Base-by-base conservation (phyloP, 2,888 invertebrate species). In the Synergus itoensis region DNA sequence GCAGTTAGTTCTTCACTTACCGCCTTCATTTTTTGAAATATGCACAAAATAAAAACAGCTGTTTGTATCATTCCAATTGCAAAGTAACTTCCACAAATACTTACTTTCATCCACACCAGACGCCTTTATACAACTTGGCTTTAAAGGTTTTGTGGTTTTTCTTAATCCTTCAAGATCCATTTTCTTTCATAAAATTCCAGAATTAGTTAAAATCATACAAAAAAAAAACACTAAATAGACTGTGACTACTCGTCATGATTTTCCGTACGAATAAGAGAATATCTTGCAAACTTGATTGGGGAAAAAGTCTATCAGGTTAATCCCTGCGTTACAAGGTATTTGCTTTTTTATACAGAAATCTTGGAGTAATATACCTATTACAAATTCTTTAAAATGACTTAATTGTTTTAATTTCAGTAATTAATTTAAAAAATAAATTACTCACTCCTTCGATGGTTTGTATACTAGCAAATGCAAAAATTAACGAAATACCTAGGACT, bases 11-110 rank as follows among this genome's bases (percentile, higher is more conserved):
- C 80, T 81, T 79, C 36, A 7, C 87, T 90, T 80, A 94, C 94
- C 88, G 93, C 89, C 90, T 94, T 93, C 89, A 94, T 91, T 91
- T 93, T 92, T 84, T 93, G 93, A 85, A 94, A 84, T 14, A 93
- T 82, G 81, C 94, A 94, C 78, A 36, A 36, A 36, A 5, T 5
- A 36, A 36, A 36, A 36, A 5, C 36, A 36, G 36, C 4, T 36
- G 5, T 36, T 36, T 36, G 36, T 36, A 5, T 0, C 0, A 3
- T 36, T 36, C 5, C 5, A 36, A 36, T 36, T 36, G 5, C 5
- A 36, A 36, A 36, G 36, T 36, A 36, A 36, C 36, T 28, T 28
- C 28, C 28, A 28, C 28, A 3, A 28, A 28, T 28, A 36, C 36
- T 53, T 53, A 53, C 53, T 16, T 53, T n/a, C 53, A n/a, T 16